phyloP scores from a whole-genome alignment of 2,113 vertebrate genomes.

The Phaetusa simplex region DNA sequence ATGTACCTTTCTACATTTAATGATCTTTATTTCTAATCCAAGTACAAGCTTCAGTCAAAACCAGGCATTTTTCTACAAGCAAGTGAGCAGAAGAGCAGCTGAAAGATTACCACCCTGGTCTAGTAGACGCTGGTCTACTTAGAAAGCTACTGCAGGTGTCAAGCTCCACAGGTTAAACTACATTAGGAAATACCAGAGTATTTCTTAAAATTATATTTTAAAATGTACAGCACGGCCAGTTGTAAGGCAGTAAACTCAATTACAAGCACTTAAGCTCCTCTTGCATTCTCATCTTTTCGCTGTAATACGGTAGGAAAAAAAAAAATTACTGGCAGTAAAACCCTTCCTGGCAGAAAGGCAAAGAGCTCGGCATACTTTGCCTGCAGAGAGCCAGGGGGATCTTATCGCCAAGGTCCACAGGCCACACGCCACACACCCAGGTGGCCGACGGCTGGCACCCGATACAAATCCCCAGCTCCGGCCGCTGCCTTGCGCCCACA shows the following conservation, averaged over 20 bases:
- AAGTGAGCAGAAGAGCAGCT: not conserved
- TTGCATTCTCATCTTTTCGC: not conserved
- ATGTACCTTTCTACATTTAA: not conserved
- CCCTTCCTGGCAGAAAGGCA: not conserved
- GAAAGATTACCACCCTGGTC: not conserved
- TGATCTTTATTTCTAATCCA: not conserved
- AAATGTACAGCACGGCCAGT: fast-evolving
- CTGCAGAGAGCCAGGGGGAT: not conserved
- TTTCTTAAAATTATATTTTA: not conserved
- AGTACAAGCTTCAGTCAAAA: not conserved
- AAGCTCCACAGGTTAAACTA: not conserved
- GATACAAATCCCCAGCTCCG: not conserved
- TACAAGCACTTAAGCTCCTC: not conserved
- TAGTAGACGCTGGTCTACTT: not conserved
- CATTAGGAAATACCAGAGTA: fast-evolving
- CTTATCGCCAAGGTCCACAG: not conserved
- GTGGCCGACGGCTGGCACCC: not conserved
- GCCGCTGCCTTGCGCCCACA: not conserved
- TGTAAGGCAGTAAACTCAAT: not conserved
- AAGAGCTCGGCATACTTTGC: not conserved
- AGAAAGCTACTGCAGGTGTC: not conserved
- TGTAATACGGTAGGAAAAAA: not conserved
- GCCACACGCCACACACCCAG: not conserved
- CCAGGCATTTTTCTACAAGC: not conserved
- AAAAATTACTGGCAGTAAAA: not conserved